Base-by-base conservation (phyloP, 2,113 vertebrate genomes). In the Stigmatopora argus region DNA sequence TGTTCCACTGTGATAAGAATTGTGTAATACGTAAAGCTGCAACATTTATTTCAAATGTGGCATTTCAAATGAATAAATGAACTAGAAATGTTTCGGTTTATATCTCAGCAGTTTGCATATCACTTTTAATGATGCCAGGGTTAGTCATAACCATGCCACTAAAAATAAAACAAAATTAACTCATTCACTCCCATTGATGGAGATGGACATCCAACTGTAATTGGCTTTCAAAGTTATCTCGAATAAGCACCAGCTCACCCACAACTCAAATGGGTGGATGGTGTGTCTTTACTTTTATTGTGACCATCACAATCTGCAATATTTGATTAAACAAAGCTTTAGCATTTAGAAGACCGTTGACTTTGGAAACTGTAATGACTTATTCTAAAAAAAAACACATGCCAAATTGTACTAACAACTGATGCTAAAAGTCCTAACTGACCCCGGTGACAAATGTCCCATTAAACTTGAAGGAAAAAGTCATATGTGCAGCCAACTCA, bases 401-500 rank as follows among this genome's bases (percentile, higher is more conserved):
- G 69, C 65, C 45, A 71, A 81, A 81, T 56, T 70, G 17, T 75
- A 74, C 73, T 66, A 77, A 84, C 73, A 70, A 34, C 66, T 52
- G 48, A 11, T 61, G 79, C 75, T 82, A 73, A 82, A 62, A 74
- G 74, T 77, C 69, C 64, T 58, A 0, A 49, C 58, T 74, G 72
- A 81, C 80, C 78, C 66, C 18, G 62, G 61, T 80, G 78, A 83
- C 62, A 82, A 80, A 85, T 69, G 82, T 73, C 72, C 75, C 66
- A 78, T 76, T 79, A 79, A 56, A 67, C 69, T 41, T 64, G 61
- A 63, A 58, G 79, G 72, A 79, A 73, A 65, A 79, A 80, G 60
- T 78, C 61, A 58, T 62, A 75, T 71, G 72, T 73, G 77, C 68
- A 71, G 77, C 82, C 80, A 70, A 79, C 66, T 69, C 72, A 66